Conservation (phyloP, 1,140 invertebrate species). For the Paraescarpia echinospica region DNA sequence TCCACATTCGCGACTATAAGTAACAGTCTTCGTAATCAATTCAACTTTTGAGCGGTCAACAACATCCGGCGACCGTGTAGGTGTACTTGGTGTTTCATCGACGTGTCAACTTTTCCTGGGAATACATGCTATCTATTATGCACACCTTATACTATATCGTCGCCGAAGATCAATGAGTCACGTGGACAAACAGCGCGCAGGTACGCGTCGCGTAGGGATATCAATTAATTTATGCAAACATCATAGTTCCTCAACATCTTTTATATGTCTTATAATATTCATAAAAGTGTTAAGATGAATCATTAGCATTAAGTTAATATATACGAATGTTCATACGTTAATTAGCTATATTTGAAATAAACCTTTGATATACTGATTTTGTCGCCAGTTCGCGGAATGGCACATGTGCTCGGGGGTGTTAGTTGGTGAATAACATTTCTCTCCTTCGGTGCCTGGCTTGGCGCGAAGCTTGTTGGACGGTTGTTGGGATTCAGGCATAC, state of each 20-base stretch:
- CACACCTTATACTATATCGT: not conserved
- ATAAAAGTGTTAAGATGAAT: not conserved
- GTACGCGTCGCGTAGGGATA: not conserved
- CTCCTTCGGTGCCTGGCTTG: not conserved
- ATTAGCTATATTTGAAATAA: not conserved
- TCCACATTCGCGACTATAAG: no score
- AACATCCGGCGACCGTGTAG: not conserved
- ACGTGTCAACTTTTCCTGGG: not conserved
- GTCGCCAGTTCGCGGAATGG: not conserved
- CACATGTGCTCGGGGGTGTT: not conserved
- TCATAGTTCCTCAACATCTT: not conserved
- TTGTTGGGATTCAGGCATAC: not conserved
- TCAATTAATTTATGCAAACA: conserved; percentile 1
- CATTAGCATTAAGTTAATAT: not conserved
- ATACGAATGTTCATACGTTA: not conserved
- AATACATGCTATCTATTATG: not conserved
- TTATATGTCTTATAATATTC: not conserved
- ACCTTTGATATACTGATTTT: not conserved
- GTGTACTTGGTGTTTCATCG: not conserved
- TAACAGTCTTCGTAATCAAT: no score
- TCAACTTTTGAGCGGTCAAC: no score
- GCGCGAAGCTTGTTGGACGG: not conserved
- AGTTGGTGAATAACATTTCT: not conserved
- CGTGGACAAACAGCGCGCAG: not conserved
- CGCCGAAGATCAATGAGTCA: not conserved